Evolutionary conservation across 2,888 invertebrate genomes (phyloP).

Genomic region (Merodon equestris): DNA sequence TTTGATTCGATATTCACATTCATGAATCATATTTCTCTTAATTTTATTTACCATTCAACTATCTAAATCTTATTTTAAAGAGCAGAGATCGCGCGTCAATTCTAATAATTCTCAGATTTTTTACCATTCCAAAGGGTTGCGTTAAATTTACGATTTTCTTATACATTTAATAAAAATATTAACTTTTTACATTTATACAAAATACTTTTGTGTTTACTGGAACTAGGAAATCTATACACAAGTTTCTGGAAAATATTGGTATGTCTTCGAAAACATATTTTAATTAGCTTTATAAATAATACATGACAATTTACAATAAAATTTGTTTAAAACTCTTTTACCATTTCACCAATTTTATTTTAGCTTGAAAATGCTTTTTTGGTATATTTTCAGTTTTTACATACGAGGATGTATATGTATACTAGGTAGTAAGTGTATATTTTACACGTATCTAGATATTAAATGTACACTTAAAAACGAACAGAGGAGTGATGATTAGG

Average conservation of each 20-base stretch:
- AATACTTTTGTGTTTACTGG: constrained; percentile 3
- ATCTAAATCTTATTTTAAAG: constrained; percentile 44
- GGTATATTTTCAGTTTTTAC: constrained; percentile 31
- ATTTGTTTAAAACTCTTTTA: constrained; percentile 2
- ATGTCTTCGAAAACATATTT: no score
- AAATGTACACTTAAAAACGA: constrained; percentile 41
- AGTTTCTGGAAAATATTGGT: neutral
- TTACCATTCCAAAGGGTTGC: no score
- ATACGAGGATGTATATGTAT: constrained; percentile 15
- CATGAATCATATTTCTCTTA: constrained; percentile 11
- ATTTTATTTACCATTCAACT: constrained; percentile 26
- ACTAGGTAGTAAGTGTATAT: neutral
- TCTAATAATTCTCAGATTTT: no score
- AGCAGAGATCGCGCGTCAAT: no score
- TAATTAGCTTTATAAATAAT: constrained; percentile 31
- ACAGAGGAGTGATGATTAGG: constrained; percentile 36
- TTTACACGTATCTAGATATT: constrained; percentile 16
- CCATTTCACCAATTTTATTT: constrained; percentile 18
- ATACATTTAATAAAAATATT: constrained; percentile 19
- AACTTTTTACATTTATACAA: constrained; percentile 65
- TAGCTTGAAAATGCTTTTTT: constrained; percentile 63
- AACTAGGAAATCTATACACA: neutral
- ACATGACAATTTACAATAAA: constrained; percentile 10
- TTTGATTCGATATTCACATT: constrained; percentile 3
- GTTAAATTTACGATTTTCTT: no score